Evolutionary conservation across 2,113 vertebrate species (phyloP).

Genomic region (Catharus fuscescens): DNA sequence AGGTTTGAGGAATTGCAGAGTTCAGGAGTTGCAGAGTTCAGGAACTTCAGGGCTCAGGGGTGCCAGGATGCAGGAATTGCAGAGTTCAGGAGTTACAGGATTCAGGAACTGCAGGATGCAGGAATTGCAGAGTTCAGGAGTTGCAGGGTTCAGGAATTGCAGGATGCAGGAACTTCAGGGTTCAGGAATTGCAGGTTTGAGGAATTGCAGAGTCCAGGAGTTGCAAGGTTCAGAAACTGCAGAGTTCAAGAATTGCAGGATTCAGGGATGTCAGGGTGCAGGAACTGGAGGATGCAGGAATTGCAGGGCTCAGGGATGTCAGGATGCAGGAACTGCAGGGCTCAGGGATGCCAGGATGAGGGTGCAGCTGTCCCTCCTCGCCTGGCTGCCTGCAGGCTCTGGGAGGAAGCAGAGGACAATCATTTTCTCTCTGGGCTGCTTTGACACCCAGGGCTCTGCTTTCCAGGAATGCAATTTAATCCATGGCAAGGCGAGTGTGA

Average conservation of each 20-base stretch:
- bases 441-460: background rate
- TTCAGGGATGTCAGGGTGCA: background rate
- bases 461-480: constrained; percentile 20
- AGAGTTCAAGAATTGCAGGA: background rate
- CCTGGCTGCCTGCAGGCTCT: background rate
- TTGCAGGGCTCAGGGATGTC: background rate
- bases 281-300: background rate
- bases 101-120: too few relatives aligned
- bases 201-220: too few relatives aligned
- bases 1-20: too few relatives aligned
- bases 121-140: too few relatives aligned
- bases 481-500: background rate
- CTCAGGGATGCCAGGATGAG: background rate
- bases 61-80: too few relatives aligned
- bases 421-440: background rate
- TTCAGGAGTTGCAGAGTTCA: too few relatives aligned
- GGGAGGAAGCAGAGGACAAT: background rate
- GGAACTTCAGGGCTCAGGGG: too few relatives aligned
- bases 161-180: too few relatives aligned
- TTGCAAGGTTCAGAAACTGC: too few relatives aligned
- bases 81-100: too few relatives aligned
- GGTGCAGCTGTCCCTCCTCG: background rate
- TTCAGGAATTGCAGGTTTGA: too few relatives aligned
- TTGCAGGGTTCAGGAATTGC: too few relatives aligned
- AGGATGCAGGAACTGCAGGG: background rate